Conservation (phyloP, 2,888 invertebrate species). For the Argyra leucocephala region DNA sequence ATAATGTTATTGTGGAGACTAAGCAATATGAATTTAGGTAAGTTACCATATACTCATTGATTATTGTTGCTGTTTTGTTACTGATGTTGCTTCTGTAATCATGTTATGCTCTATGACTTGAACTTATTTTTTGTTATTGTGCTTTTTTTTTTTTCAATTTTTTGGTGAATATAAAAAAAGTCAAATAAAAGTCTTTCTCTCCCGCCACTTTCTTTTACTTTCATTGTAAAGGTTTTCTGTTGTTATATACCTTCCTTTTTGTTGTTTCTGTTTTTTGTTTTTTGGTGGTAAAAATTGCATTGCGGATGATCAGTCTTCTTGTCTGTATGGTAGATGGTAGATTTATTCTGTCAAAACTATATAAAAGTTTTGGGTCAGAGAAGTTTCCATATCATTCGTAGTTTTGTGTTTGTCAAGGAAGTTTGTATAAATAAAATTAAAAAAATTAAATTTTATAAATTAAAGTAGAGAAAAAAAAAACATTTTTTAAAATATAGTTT, state of each 20-base stretch:
- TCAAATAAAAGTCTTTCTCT: neutral
- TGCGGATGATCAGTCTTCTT: neutral
- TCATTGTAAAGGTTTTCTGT: neutral
- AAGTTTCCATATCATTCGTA: slow-evolving; percentile 1
- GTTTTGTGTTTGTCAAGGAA: slow-evolving; percentile 3
- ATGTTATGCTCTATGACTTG: neutral
- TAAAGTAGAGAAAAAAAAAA: neutral
- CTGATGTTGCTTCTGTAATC: neutral
- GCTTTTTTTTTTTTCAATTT: neutral
- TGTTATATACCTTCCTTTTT: neutral
- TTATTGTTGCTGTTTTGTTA: neutral
- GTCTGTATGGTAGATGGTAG: neutral
- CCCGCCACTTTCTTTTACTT: slow-evolving; percentile 6
- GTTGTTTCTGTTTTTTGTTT: neutral
- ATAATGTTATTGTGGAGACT: neutral
- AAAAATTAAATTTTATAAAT: neutral
- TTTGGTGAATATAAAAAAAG: neutral
- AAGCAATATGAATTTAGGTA: neutral
- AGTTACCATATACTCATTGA: neutral
- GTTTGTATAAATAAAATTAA: neutral
- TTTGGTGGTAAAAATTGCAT: slow-evolving; percentile 3
- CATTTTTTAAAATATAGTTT: no score
- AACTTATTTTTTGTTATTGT: neutral
- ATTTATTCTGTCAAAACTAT: neutral
- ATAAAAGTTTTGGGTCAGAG: slow-evolving; percentile 2